These are phyloP conservation scores for Polyploca ridens DNA, from an alignment of 2,888 invertebrate genomes.

Conservation along the genomic window DNA sequence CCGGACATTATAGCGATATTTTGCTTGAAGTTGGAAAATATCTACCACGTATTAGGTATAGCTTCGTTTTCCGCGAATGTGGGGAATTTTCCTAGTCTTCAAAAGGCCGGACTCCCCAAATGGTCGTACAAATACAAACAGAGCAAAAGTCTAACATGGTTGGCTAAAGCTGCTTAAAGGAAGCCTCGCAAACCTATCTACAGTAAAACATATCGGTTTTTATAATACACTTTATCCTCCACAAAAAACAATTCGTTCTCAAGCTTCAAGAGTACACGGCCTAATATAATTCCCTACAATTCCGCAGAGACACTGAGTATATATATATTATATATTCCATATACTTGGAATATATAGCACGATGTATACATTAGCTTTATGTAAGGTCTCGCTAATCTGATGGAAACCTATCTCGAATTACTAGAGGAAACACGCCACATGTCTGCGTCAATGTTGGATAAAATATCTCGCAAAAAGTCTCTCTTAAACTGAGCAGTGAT, in stretches of 20 bases:
- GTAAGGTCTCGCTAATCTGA: conserved; percentile 16
- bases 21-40: no score
- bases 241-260: conserved; percentile 2
- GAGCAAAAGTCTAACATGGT: no score
- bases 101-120: no score
- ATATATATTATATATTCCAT: neutral
- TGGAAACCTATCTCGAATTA: conserved; percentile 15
- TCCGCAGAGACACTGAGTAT: neutral
- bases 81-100: no score
- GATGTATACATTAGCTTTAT: neutral
- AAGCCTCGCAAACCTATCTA: no score
- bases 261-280: neutral
- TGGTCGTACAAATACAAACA: no score
- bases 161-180: no score
- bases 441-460: neutral
- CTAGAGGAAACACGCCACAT: neutral
- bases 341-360: neutral
- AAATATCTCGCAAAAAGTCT: conserved; percentile 4
- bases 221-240: neutral
- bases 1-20: no score
- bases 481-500: neutral
- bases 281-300: neutral
- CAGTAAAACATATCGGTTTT: no score
- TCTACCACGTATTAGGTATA: no score
- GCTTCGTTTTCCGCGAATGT: no score